Percentiles rank a stretch among this genome's conserved stretches.
phyloP scores from a whole-genome alignment of 2,888 invertebrate species.

The Noctua fimbriata region DNA sequence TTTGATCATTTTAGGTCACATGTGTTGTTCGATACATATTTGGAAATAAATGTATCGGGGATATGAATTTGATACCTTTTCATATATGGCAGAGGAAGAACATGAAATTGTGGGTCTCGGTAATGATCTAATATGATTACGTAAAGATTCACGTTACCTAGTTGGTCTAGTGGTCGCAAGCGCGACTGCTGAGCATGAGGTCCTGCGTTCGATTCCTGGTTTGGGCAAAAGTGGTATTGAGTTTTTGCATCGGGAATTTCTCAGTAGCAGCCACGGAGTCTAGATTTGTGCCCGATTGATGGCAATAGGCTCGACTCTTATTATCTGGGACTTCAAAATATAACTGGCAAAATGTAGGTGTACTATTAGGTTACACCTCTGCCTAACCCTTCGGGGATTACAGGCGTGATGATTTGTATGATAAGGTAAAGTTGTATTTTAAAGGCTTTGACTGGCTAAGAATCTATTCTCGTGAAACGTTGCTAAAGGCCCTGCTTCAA shows the following conservation, averaged over 20 bases:
- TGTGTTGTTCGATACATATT: conserved; percentile 36
- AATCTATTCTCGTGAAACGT: no score
- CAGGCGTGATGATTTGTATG: neutral
- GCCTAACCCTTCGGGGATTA: neutral
- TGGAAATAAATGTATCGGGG: conserved; percentile 22
- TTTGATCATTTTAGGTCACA: conserved; percentile 41
- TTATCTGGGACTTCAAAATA: neutral
- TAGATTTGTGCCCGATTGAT: neutral
- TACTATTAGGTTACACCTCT: no score
- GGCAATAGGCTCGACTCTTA: neutral
- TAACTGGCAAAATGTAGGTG: neutral
- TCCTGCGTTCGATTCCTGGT: neutral
- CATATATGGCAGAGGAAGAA: neutral
- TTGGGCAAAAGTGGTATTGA: neutral
- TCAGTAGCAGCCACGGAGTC: neutral
- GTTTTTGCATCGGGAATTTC: neutral
- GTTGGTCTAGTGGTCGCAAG: neutral
- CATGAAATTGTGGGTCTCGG: neutral
- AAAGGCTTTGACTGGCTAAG: neutral
- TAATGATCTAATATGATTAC: neutral
- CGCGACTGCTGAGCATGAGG: neutral
- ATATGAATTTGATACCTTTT: conserved; percentile 2
- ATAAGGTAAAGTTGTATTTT: neutral
- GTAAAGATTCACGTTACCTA: neutral
- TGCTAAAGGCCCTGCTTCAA: neutral